These are phyloP conservation scores for Selene dorsalis DNA, from an alignment of 2,797 vertebrate genomes.

Conservation along the genomic window DNA sequence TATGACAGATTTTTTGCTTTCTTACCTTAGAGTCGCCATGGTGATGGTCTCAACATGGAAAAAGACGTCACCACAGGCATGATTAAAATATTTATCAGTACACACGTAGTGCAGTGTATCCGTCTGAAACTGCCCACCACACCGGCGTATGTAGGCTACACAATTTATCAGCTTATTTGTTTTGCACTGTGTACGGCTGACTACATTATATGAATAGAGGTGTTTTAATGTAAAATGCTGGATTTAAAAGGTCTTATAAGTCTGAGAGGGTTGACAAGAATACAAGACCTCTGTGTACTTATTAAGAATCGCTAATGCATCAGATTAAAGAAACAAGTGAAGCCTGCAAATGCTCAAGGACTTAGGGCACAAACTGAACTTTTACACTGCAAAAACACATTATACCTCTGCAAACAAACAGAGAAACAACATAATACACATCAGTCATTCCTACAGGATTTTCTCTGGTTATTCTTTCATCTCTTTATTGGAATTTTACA, in stretches of 20 bases:
- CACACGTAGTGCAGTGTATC: slow-evolving; percentile 14
- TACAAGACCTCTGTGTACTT: slow-evolving; percentile 60
- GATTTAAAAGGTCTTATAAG: slow-evolving; percentile 51
- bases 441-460: slow-evolving; percentile 44
- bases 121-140: neutral
- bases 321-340: slow-evolving; percentile 63
- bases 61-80: slow-evolving; percentile 55
- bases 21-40: slow-evolving; percentile 25
- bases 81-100: slow-evolving; percentile 67
- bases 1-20: slow-evolving; percentile 30
- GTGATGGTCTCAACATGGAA: slow-evolving; percentile 47
- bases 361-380: slow-evolving; percentile 54
- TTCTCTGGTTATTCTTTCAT: slow-evolving; percentile 57
- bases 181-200: slow-evolving; percentile 28
- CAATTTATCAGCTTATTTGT: slow-evolving; percentile 29
- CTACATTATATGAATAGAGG: slow-evolving; percentile 40
- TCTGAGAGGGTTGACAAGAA: slow-evolving; percentile 49
- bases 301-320: slow-evolving; percentile 65
- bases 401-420: slow-evolving; percentile 50
- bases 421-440: slow-evolving; percentile 34
- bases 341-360: slow-evolving; percentile 57
- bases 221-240: slow-evolving; percentile 35
- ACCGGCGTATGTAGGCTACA: neutral
- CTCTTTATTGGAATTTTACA: slow-evolving; percentile 56
- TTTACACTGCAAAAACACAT: slow-evolving; percentile 53